Base-by-base conservation (phyloP, 2,113 vertebrate genomes). In the Ceratotherium simum region DNA sequence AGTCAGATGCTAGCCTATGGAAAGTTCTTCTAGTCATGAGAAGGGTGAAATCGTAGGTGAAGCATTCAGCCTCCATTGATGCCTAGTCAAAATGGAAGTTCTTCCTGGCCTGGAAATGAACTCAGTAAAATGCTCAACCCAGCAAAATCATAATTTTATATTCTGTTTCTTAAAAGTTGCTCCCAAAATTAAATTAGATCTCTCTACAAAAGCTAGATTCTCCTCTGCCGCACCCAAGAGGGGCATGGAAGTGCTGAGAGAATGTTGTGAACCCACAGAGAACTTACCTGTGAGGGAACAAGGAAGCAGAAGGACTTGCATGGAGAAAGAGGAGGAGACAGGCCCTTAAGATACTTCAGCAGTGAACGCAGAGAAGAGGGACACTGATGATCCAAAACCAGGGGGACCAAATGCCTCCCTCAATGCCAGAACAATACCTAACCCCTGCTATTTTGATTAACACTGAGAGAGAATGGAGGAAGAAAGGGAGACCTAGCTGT, bases 11-110 rank as follows among this genome's bases (percentile, higher is more conserved):
- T 95, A 82, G 42, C 76, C 72, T 67, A 82, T 48, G 79, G 62
- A 86, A 91, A 42, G 31, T 93, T 90, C 85, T 90, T 46, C 62
- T n/a, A 69, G 33, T 75, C 76, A 46, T 20, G 65, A 79, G 39
- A 78, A 83, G 42, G 64, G 62, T 36, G 87, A 97, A 95, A 80
- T 21, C 54, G 3, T 42, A 94, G 81, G 14, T 14, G 20, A 95
- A 54, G 8, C 79, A 39, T 70, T 94, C n/a, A 72, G 39, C 33
- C 72, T 78, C 67, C 75, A 51, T 54, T 76, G 81, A 78, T 62
- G 36, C 23, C 88, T 85, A 65, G 23, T 90, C 79, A 90, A 42
- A 86, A 94, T 70, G 62, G 91, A 94, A 86, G 80, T 81, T 67
- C 46, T 91, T 94, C 16, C 39, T n/a, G 70, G 67, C 20, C 56